Conservation (phyloP, 2,888 invertebrate genomes). For the Leptarthrus brevirostris region DNA sequence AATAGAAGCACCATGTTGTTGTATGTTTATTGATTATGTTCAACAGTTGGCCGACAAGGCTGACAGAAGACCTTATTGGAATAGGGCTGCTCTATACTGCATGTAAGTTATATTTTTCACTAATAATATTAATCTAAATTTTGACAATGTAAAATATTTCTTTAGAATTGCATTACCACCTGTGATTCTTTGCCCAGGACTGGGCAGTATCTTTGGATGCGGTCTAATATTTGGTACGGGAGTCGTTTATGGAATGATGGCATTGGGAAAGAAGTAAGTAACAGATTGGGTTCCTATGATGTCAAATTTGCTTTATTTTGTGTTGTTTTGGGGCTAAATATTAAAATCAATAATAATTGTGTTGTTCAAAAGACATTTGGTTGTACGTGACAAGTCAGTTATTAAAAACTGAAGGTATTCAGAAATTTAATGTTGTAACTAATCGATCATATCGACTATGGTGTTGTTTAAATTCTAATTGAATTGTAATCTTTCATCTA, state of each 20-base stretch:
- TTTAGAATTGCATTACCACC: slow-evolving; percentile 83
- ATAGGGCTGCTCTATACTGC: slow-evolving; percentile 86
- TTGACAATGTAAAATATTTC: slow-evolving; percentile 55
- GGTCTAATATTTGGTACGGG: slow-evolving; percentile 91
- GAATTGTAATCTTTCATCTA: no score
- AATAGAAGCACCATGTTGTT: slow-evolving; percentile 97
- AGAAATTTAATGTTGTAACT: no score
- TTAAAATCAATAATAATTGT: slow-evolving; percentile 2
- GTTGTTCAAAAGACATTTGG: neutral
- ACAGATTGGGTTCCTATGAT: neutral
- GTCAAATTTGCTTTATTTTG: slow-evolving; percentile 24
- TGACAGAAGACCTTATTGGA: slow-evolving; percentile 88
- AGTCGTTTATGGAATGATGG: slow-evolving; percentile 92
- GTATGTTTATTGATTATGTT: slow-evolving; percentile 95
- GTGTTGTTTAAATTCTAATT: no score
- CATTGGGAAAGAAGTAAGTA: slow-evolving; percentile 94
- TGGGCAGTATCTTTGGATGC: slow-evolving; percentile 86
- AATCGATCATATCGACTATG: no score
- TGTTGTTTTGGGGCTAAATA: neutral
- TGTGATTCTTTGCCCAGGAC: slow-evolving; percentile 79
- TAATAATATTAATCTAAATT: neutral
- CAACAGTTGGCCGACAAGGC: slow-evolving; percentile 85
- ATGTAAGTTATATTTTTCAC: slow-evolving; percentile 73
- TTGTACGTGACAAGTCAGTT: no score
- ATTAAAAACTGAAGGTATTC: neutral